Percentiles rank a stretch among this genome's conserved stretches.
These are phyloP conservation scores for Epizoanthus fatuus DNA, from an alignment of 92 coral and sea anemone genomes.

Conservation along the genomic window DNA sequence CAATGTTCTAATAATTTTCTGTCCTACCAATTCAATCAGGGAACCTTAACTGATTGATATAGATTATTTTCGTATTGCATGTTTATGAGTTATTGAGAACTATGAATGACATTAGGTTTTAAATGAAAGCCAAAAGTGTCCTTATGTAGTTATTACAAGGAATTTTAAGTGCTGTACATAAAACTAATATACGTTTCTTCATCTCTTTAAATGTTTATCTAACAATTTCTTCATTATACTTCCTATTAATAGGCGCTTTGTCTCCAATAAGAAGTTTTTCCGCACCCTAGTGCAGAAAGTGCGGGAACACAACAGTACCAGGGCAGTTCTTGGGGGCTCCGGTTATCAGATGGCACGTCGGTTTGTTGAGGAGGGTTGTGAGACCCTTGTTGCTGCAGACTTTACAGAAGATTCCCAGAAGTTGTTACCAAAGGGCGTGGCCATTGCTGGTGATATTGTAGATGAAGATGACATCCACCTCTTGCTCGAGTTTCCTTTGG, in stretches of 20 bases:
- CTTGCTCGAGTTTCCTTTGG: slow-evolving; percentile 80
- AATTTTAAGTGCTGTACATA: no score
- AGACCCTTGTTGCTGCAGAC: slow-evolving; percentile 77
- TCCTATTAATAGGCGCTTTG: slow-evolving; percentile 61
- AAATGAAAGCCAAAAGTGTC: no score
- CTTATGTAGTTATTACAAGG: no score
- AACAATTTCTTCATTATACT: neutral
- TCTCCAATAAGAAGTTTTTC: slow-evolving; percentile 77
- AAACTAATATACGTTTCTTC: no score
- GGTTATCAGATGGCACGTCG: slow-evolving; percentile 80
- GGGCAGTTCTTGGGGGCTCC: slow-evolving; percentile 83
- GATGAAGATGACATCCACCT: slow-evolving; percentile 84
- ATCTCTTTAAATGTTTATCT: neutral
- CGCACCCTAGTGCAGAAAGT: slow-evolving; percentile 67
- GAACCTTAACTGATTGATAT: no score
- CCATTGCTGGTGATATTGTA: slow-evolving; percentile 71
- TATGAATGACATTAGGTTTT: no score
- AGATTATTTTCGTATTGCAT: no score
- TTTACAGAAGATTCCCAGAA: slow-evolving; percentile 61
- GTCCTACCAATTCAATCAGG: no score
- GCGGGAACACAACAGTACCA: slow-evolving; percentile 63
- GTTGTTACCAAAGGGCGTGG: slow-evolving; percentile 64
- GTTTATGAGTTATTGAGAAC: no score
- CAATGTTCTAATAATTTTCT: no score
- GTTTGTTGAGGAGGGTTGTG: slow-evolving; percentile 77